Conservation (phyloP, 2,113 vertebrate species). For the Anguilla rostrata region DNA sequence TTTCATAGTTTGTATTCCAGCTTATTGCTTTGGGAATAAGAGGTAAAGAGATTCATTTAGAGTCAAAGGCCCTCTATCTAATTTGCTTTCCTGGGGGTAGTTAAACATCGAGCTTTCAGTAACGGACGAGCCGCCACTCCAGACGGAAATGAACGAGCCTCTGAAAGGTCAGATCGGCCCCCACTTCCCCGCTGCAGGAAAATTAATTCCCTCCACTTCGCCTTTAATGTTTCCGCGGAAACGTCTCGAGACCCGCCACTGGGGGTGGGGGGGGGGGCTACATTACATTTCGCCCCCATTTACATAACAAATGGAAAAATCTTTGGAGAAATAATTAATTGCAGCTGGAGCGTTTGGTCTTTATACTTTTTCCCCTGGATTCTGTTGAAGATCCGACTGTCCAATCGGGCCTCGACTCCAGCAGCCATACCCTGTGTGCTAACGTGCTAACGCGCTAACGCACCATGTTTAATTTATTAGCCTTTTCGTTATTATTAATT, state of each 20-base stretch:
- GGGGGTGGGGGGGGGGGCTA: neutral
- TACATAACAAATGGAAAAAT: slow-evolving; percentile 19
- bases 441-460: neutral
- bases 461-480: slow-evolving; percentile 3
- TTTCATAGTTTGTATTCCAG: slow-evolving; percentile 10
- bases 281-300: neutral
- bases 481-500: neutral
- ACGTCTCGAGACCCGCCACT: neutral
- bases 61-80: slow-evolving; percentile 25
- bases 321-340: slow-evolving; percentile 5
- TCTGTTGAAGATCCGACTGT: neutral
- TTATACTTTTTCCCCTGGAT: neutral
- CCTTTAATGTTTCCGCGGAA: slow-evolving; percentile 11
- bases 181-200: slow-evolving; percentile 9
- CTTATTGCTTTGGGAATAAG: slow-evolving; percentile 18
- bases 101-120: slow-evolving; percentile 34
- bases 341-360: neutral
- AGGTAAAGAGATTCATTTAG: slow-evolving; percentile 19
- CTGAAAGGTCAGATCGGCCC: slow-evolving; percentile 29
- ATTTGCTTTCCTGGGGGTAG: slow-evolving; percentile 32
- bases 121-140: slow-evolving; percentile 26
- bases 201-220: slow-evolving; percentile 27
- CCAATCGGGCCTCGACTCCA: neutral
- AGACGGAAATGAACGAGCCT: slow-evolving; percentile 33
- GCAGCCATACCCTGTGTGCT: neutral